Percentiles rank a stretch among this genome's conserved stretches.
These are phyloP conservation scores for Pachliopta kotzebuea DNA, from an alignment of 2,888 invertebrate species.

Conservation along the genomic window DNA sequence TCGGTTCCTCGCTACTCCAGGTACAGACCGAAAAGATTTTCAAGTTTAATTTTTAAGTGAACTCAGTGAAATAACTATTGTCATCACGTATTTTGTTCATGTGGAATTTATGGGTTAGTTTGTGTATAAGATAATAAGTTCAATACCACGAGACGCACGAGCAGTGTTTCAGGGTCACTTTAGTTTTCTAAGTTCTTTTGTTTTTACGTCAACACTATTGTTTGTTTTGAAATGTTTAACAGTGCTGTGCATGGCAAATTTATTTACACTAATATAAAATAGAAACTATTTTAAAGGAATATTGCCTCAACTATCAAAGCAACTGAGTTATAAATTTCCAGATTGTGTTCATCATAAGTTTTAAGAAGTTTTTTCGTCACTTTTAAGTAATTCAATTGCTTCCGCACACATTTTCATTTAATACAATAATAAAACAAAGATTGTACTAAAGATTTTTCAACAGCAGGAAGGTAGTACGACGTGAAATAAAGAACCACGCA, in stretches of 20 bases:
- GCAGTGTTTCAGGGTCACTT: constrained; percentile 22
- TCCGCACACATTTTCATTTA: not conserved
- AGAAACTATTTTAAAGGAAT: not conserved
- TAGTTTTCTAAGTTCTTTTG: not conserved
- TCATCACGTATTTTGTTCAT: constrained; percentile 5
- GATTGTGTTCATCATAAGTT: too few relatives aligned
- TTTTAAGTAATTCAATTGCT: not conserved
- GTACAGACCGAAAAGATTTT: not conserved
- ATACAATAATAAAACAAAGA: constrained; percentile 2
- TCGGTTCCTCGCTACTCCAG: too few relatives aligned
- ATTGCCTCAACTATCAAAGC: too few relatives aligned
- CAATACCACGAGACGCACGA: constrained; percentile 64
- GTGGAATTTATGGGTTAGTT: constrained; percentile 23
- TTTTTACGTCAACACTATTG: not conserved
- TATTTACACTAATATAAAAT: not conserved
- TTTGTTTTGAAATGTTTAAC: not conserved
- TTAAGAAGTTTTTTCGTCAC: not conserved
- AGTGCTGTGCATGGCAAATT: not conserved
- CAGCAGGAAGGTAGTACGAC: constrained; percentile 2
- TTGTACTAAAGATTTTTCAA: constrained; percentile 11
- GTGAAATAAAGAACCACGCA: not conserved
- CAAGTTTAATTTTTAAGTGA: not conserved
- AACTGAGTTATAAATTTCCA: too few relatives aligned
- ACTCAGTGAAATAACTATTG: constrained; percentile 5
- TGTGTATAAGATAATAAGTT: constrained; percentile 40